Evolutionary conservation across 2,888 invertebrate species (phyloP).

Genomic region (Amphipyra tragopoginis): DNA sequence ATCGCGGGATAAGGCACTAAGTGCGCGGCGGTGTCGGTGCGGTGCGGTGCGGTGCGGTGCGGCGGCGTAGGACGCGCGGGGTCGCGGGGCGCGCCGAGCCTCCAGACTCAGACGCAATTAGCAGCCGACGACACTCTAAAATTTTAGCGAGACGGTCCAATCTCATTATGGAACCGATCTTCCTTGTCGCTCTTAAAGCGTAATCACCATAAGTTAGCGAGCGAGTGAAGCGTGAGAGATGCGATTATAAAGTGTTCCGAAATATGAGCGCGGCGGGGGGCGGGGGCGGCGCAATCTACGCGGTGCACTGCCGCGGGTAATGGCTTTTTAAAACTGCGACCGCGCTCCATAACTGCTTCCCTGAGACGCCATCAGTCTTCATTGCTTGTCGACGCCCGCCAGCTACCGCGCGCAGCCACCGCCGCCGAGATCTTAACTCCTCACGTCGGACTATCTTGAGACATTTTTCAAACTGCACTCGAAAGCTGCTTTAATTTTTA

Average conservation of each 20-base stretch:
- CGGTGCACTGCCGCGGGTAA: conserved; percentile 87
- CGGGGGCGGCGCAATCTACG: conserved; percentile 81
- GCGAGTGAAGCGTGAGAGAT: conserved; percentile 88
- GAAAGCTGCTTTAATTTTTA: conserved; percentile 72
- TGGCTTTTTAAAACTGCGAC: conserved; percentile 90
- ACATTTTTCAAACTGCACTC: conserved; percentile 76
- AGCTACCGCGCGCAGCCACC: conserved; percentile 66
- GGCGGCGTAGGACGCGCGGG: conserved; percentile 35
- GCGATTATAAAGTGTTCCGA: conserved; percentile 90
- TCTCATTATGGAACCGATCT: conserved; percentile 89
- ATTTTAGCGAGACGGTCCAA: conserved; percentile 89
- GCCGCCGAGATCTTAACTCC: conserved; percentile 82
- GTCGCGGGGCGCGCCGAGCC: conserved; percentile 60
- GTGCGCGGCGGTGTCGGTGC: conserved; percentile 57
- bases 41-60: conserved; percentile 33
- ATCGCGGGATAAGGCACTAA: conserved; percentile 68
- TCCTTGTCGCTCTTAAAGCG: conserved; percentile 88
- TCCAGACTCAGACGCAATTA: conserved; percentile 85
- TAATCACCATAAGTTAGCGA: conserved; percentile 90
- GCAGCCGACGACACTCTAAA: conserved; percentile 87
- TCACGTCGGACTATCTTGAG: conserved; percentile 77
- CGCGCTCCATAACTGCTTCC: conserved; percentile 89
- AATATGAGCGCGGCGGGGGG: conserved; percentile 82
- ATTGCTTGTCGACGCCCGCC: conserved; percentile 89
- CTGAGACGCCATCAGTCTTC: conserved; percentile 89